Conservation (phyloP, 2,113 vertebrate genomes). For the Miniopterus natalensis region DNA sequence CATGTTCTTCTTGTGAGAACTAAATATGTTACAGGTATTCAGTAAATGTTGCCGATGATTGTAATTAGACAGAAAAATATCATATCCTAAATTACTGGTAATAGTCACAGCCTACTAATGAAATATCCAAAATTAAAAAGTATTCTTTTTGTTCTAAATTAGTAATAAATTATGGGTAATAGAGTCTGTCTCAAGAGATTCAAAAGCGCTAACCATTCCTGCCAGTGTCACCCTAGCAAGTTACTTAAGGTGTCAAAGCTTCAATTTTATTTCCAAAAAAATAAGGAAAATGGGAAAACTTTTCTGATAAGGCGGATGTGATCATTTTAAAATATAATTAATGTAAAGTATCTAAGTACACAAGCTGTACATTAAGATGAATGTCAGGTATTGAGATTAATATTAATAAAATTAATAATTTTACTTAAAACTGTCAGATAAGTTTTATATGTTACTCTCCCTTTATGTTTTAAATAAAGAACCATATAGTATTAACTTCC, state of each 20-base stretch:
- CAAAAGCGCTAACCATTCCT: background rate
- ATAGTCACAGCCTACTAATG: background rate
- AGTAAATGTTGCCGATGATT: background rate
- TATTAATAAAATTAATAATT: background rate
- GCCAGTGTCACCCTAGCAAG: background rate
- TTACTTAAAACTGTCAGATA: background rate
- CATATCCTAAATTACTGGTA: background rate
- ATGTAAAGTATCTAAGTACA: background rate
- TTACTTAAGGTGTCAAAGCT: background rate
- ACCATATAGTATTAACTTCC: background rate
- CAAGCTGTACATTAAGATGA: background rate
- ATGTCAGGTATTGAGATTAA: background rate
- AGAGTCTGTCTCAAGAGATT: background rate
- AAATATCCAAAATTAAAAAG: background rate
- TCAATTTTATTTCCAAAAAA: background rate
- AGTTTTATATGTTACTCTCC: conserved; percentile 16
- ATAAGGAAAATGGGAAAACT: background rate
- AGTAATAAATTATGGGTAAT: background rate
- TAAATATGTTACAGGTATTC: background rate
- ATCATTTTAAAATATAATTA: background rate
- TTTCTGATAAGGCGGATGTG: background rate
- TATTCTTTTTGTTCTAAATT: background rate
- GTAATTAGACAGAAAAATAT: background rate
- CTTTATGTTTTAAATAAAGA: conserved; percentile 10
- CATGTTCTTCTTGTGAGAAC: background rate